Evolutionary conservation across 2,888 invertebrate genomes (phyloP), one percentile per base, ranked within the genome.

Genomic region (Lasioglossum pauxillum): DNA sequence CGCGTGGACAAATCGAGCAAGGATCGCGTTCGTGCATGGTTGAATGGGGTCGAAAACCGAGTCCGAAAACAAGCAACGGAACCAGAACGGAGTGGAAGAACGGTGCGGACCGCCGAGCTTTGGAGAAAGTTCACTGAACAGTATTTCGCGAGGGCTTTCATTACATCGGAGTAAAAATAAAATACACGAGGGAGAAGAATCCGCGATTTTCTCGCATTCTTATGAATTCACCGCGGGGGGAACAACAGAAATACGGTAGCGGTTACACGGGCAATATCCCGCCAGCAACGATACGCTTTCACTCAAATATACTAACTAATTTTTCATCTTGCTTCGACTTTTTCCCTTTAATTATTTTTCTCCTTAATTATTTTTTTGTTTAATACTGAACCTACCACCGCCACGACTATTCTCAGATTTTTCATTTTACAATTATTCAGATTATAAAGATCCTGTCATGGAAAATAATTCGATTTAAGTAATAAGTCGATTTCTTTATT

Each of bases 121-220:
- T 69, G 44, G 67, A 77, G 85, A 85, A 85, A 80, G 80, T 85
- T 80, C 80, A 71, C 41, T 35, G 80, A 74, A 69, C 85, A 85
- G 80, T 84, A 76, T 74, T 85, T 69, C 73, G 67, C 71, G 49
- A 19, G 23, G 41, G 16, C 46, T 16, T 27, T 49, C 44, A 16
- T 78, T 23, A 53, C 64, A 27, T 67, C 23, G 14, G n/a, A 16
- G 23, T 49, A 16, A 82, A 38, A 60, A 75, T 82, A 44, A 72
- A 60, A 44, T 49, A 60, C 23, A 31, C 46, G 23, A n/a, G 38
- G 23, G 23, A 46, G 35, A 57, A 57, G 38, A 23, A 44, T 38
- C 8, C 69, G 23, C 27, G 5, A 12, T 10, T 27, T 38, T 12
- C 14, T 3, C 3, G 10, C 14, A 8, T 31, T 69, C 31, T 57